Base-by-base conservation (phyloP, 2,888 invertebrate genomes). In the Drosophila algonquin region DNA sequence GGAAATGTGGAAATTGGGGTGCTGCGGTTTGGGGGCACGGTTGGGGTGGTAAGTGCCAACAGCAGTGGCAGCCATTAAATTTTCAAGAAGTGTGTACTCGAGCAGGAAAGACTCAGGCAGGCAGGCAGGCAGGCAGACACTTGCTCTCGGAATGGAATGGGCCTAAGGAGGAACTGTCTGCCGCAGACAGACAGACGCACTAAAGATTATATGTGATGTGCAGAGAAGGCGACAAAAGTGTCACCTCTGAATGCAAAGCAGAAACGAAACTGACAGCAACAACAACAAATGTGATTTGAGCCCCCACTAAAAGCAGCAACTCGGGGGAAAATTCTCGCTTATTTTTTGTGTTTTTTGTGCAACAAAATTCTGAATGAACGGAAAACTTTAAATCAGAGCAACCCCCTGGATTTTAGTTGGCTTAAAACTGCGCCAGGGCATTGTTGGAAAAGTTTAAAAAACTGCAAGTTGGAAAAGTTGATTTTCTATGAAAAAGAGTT, bases 51-150 rank as follows among this genome's bases (percentile, higher is more conserved):
- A 81, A 81, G 85, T 87, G 85, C 87, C 89, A 83, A 78, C 83
- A 85, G 76, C 85, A 87, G 86, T 61, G 79, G 55, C 83, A 68
- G 76, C 86, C 86, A 89, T 89, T 86, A 83, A 89, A 89, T 86
- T 89, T 88, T 83, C 77, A 89, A 80, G 82, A 77, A 75, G 47
- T 67, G 55, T 62, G 51, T 59, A 55, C 67, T 72, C 64, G 63
- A 83, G 61, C 60, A 67, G 76, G 61, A 55, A 24, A 24, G 67
- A 63, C 60, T 45, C 53, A 63, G 71, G 54, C 59, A 74, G 69
- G 65, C 63, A 67, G 69, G 65, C 63, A 67, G 54, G 21, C 21
- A 40, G 57, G 30, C 59, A 45, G 45, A 61, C 54, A 35, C 18
- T 53, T 16, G 40, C 30, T 30, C 27, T 27, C 7, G 27, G 27